Conservation (phyloP, 2,797 vertebrate genomes). For the Melanotaenia trifasciata region DNA sequence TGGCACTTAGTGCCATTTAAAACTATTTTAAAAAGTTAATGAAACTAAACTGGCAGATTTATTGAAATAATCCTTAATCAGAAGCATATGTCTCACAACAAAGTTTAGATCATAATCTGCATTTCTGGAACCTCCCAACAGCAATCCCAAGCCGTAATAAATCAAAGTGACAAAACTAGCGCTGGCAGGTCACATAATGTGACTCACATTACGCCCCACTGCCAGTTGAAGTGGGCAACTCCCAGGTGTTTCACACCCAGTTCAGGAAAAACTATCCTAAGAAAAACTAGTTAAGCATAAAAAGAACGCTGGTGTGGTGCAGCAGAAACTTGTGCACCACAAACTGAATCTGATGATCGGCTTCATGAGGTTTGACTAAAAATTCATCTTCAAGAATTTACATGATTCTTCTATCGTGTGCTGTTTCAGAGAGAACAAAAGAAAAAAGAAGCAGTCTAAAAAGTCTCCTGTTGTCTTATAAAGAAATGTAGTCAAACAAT, state of each 20-base stretch:
- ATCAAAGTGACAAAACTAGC: neutral
- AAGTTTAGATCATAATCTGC: too few relatives aligned
- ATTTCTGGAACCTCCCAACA: neutral
- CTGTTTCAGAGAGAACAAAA: too few relatives aligned
- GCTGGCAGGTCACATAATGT: neutral
- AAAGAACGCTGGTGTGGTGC: neutral
- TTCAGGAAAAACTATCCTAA: neutral
- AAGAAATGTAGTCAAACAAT: too few relatives aligned
- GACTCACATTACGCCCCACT: too few relatives aligned
- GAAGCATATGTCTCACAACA: neutral
- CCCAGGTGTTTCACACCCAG: neutral
- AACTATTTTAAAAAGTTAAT: neutral
- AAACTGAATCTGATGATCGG: neutral
- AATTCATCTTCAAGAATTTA: too few relatives aligned
- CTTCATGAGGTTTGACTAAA: too few relatives aligned
- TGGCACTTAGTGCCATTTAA: too few relatives aligned
- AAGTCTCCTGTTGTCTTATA: too few relatives aligned
- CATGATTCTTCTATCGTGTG: too few relatives aligned
- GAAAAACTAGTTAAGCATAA: conserved; percentile 3
- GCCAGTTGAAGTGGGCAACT: neutral
- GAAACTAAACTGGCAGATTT: neutral
- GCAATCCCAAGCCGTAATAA: neutral
- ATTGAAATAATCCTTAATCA: neutral
- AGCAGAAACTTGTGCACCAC: neutral
- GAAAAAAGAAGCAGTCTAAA: too few relatives aligned